Conservation (phyloP, 2,113 vertebrate species). For the Tapirus terrestris region DNA sequence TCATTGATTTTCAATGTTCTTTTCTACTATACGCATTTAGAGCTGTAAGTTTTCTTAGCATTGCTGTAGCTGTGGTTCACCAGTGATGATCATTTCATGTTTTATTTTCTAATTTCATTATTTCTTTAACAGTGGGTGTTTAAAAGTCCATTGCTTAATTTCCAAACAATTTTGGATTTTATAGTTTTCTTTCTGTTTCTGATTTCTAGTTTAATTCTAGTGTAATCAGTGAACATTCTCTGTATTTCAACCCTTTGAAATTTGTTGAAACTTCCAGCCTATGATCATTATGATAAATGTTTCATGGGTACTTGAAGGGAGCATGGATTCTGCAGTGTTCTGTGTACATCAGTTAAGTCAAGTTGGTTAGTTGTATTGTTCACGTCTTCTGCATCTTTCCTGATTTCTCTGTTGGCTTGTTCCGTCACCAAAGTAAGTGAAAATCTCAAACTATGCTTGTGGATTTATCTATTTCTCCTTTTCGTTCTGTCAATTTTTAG, state of each 20-base stretch:
- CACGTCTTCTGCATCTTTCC: background rate
- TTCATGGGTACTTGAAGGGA: background rate
- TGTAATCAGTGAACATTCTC: background rate
- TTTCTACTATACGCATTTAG: background rate
- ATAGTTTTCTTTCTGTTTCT: conserved; percentile 23
- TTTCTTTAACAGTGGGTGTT: background rate
- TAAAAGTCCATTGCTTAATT: conserved; percentile 25
- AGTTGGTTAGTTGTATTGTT: background rate
- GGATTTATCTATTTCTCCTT: background rate
- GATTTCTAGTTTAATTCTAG: background rate
- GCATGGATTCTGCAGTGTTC: background rate
- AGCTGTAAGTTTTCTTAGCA: background rate
- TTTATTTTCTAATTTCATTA: conserved; percentile 33
- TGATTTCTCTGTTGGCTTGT: background rate
- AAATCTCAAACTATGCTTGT: background rate
- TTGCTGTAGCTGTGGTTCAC: background rate
- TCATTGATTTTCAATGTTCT: background rate
- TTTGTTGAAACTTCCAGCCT: background rate
- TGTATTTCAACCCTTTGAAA: background rate
- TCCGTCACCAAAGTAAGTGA: background rate
- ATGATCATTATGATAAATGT: background rate
- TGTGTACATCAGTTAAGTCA: background rate
- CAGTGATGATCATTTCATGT: background rate
- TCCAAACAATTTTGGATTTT: background rate
- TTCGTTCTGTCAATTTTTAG: background rate